Base-by-base conservation (phyloP, 2,797 vertebrate species). In the Pelodytes ibericus region DNA sequence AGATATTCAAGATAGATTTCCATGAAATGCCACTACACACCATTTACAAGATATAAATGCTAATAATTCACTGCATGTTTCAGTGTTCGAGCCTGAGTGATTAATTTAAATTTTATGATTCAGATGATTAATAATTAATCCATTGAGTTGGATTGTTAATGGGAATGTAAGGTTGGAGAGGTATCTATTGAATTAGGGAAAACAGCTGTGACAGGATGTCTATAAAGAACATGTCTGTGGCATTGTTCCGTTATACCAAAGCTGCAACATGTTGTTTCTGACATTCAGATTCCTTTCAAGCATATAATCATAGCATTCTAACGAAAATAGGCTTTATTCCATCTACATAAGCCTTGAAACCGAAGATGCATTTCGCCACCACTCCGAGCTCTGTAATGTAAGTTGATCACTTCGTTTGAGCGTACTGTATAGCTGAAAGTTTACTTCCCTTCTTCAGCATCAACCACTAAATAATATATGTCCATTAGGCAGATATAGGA, bases 391-490 rank as follows among this genome's bases (percentile, higher is more conserved):
- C 47, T 44, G 59, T 47, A 39, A 33, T 69, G 71, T 73, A 79
- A 79, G 33, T 7, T 62, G 64, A 79, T 73, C 70, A 61, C 56
- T 53, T 60, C 53, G 9, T 24, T 24, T 26, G 24, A 15, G 69
- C 49, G 44, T 26, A 62, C 56, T 30, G 31, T 69, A 63, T 69
- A 69, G 59, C 71, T 68, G 71, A 68, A 69, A 69, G 71, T 69
- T 72, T 79, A 57, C n/a, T 79, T 74, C 29, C 16, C 41, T 47
- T 31, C 22, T 22, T 58, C 61, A 49, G 64, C 61, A 53, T 30
- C 44, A 74, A 58, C 20, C 64, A 69, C 77, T 79, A 74, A 79
- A 79, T 79, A 79, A 79, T 79, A 79, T 33, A 79, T 73, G 73
- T 69, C 58, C 77, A 74, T 61, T 73, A 73, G 71, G 64, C 2